Conservation (phyloP, 1,140 invertebrate species). For the Halesus radiatus region DNA sequence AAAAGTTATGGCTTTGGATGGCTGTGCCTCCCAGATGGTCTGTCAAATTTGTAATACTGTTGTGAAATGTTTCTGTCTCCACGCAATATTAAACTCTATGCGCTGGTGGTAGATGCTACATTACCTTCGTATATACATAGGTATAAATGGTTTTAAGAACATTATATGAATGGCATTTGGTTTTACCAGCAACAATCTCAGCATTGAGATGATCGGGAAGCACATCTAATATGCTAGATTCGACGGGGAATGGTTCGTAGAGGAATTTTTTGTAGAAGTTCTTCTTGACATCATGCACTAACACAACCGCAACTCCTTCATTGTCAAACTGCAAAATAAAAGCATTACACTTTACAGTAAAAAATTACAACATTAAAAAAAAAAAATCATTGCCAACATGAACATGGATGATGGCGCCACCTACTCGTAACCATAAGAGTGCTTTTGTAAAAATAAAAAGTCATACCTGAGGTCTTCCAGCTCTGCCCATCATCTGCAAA, state of each 20-base stretch:
- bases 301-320: constrained; percentile 94
- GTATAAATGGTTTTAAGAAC: too few species aligned
- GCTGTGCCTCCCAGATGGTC: too few species aligned
- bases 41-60: too few species aligned
- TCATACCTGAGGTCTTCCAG: constrained; percentile 86
- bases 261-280: constrained; percentile 99
- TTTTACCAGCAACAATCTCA: constrained; percentile 90
- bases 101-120: too few species aligned
- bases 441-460: constrained; percentile 44
- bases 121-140: too few species aligned
- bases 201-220: constrained; percentile 98
- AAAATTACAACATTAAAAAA: background rate
- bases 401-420: too few species aligned
- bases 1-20: too few species aligned
- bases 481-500: constrained; percentile 99
- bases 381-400: too few species aligned
- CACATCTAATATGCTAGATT: constrained; percentile 93
- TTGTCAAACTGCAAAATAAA: constrained; percentile 85
- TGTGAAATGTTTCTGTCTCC: too few species aligned
- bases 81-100: too few species aligned
- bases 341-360: background rate
- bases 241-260: constrained; percentile 99
- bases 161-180: background rate
- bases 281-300: constrained; percentile 98
- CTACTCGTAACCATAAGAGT: too few species aligned